A percentile compares a stretch with the other conserved stretches of the same genome.
phyloP scores from a whole-genome alignment of 2,888 invertebrate genomes.

The Phorcus lineatus region DNA sequence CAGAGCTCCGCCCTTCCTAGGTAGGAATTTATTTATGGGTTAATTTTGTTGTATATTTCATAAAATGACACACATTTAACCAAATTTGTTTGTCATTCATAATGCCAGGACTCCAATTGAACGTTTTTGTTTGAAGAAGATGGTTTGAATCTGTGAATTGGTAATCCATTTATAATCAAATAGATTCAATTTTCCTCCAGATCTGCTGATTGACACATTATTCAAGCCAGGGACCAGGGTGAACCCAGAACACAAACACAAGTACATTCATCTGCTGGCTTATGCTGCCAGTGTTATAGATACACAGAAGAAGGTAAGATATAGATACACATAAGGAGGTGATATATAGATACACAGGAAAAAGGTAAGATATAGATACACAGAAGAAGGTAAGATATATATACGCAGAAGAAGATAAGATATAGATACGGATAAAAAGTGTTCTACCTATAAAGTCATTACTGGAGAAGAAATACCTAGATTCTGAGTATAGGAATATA shows the following conservation, averaged over 20 bases:
- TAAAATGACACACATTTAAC: no score
- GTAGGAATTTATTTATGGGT: conserved; percentile 76
- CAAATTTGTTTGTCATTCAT: no score
- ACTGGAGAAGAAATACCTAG: no score
- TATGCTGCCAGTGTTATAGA: conserved; percentile 97
- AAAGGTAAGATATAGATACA: conserved; percentile 88
- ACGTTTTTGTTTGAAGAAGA: no score
- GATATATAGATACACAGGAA: conserved; percentile 22
- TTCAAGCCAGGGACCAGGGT: conserved; percentile 95
- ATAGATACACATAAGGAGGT: conserved; percentile 22
- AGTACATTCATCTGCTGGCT: conserved; percentile 94
- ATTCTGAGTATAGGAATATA: no score
- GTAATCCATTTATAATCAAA: no score
- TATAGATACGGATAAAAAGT: conserved; percentile 86
- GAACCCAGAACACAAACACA: conserved; percentile 97
- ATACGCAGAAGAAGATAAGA: no score
- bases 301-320: conserved; percentile 80
- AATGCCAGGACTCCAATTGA: no score
- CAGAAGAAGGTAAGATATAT: conserved; percentile 78
- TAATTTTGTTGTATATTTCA: no score
- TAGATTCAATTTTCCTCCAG: conserved; percentile 76
- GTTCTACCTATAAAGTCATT: no score
- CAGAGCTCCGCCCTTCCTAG: conserved; percentile 93
- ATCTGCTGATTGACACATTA: conserved; percentile 92
- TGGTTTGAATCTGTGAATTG: no score